Conservation (phyloP, 2,888 invertebrate species). For the Podabrus alpinus region DNA sequence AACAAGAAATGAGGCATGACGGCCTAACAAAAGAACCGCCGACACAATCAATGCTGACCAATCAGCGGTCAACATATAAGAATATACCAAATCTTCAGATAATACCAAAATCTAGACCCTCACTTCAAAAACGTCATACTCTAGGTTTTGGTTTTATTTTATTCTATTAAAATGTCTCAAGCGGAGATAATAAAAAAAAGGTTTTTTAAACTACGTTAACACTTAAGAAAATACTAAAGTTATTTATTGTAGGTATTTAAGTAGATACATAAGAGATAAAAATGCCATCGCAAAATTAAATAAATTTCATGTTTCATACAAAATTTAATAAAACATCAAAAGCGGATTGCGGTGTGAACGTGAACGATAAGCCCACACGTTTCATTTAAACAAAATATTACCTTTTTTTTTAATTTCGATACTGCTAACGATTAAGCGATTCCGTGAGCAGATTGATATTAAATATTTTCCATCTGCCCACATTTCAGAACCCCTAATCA, state of each 20-base stretch:
- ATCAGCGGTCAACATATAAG: constrained; percentile 53
- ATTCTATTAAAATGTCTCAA: background rate
- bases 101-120: constrained; percentile 24
- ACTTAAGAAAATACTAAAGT: background rate
- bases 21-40: constrained; percentile 55
- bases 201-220: background rate
- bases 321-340: background rate
- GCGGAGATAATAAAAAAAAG: background rate
- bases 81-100: constrained; percentile 38
- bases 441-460: no score
- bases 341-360: background rate
- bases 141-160: background rate
- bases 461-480: no score
- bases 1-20: constrained; percentile 56
- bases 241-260: background rate
- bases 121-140: constrained; percentile 15
- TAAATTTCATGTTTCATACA: background rate
- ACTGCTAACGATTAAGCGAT: no score
- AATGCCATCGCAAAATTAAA: background rate
- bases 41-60: constrained; percentile 57
- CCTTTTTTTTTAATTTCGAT: no score
- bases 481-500: no score
- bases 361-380: no score
- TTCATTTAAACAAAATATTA: no score
- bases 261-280: background rate